These are phyloP conservation scores for Epinotia nisella DNA, from an alignment of 2,888 invertebrate genomes.

Conservation along the genomic window DNA sequence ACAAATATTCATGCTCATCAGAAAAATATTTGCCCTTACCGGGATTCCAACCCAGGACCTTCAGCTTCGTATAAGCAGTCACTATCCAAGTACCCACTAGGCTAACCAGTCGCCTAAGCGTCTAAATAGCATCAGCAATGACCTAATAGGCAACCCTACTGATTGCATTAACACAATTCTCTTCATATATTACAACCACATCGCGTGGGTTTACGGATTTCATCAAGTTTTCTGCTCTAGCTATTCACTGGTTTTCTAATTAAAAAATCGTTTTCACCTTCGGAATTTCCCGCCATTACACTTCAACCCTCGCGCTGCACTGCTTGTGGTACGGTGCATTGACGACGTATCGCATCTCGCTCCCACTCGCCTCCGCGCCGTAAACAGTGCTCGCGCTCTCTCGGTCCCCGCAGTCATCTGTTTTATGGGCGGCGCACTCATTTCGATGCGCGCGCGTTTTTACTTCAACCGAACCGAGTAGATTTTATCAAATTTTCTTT, in stretches of 20 bases:
- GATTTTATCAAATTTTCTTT: slow-evolving; percentile 45
- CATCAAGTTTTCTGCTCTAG: slow-evolving; percentile 7
- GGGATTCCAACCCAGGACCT: too few species aligned
- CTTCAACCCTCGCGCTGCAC: slow-evolving; percentile 42
- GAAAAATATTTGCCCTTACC: too few species aligned
- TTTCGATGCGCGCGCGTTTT: slow-evolving; percentile 67
- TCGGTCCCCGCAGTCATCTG: slow-evolving; percentile 68
- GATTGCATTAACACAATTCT: background rate
- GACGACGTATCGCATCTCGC: slow-evolving; percentile 54
- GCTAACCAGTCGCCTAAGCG: too few species aligned
- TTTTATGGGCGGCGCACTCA: slow-evolving; percentile 71
- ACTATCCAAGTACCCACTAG: too few species aligned
- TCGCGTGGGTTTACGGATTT: slow-evolving; percentile 5
- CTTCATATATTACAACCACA: background rate
- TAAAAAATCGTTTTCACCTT: slow-evolving; percentile 30
- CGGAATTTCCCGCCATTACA: slow-evolving; percentile 46
- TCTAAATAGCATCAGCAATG: background rate
- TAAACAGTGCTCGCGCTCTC: slow-evolving; percentile 55
- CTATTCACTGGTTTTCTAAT: slow-evolving; percentile 13
- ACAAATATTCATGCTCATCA: too few species aligned
- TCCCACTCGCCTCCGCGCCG: slow-evolving; percentile 51
- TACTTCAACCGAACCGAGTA: slow-evolving; percentile 43
- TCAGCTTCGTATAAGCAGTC: too few species aligned
- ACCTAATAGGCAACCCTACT: too few species aligned
- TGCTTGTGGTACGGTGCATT: slow-evolving; percentile 30